Evolutionary conservation across 2,888 invertebrate genomes (phyloP).

Genomic region (Apamea monoglypha): DNA sequence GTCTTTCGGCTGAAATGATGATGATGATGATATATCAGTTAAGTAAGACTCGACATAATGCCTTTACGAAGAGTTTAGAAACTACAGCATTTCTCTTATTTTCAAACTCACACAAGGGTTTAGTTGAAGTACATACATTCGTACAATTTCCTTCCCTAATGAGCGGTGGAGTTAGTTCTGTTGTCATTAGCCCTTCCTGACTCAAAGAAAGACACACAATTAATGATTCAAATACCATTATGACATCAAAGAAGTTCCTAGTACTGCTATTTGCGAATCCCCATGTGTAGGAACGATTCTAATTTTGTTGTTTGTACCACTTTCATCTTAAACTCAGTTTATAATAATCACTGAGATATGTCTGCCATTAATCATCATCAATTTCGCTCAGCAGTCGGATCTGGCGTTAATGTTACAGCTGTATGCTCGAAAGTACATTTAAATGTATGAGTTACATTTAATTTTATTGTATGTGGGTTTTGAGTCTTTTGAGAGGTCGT

Average conservation of each 20-base stretch:
- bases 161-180: conserved; percentile 5
- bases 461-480: conserved; percentile 28
- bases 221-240: conserved; percentile 46
- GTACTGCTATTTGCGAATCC: conserved; percentile 44
- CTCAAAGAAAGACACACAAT: conserved; percentile 16
- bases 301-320: conserved; percentile 56
- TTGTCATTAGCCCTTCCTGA: conserved; percentile 38
- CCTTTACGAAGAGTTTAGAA: neutral
- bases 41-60: neutral
- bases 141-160: neutral
- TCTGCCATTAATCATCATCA: conserved; percentile 50
- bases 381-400: conserved; percentile 33
- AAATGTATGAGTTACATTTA: conserved; percentile 26
- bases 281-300: conserved; percentile 37
- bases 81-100: neutral
- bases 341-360: conserved; percentile 37
- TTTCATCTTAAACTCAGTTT: conserved; percentile 48
- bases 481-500: neutral
- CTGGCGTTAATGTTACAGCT: conserved; percentile 37
- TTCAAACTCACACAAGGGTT: neutral
- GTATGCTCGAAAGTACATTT: conserved; percentile 28
- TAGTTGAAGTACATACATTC: neutral
- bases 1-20: too few relatives aligned
- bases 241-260: conserved; percentile 53
- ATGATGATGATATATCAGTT: neutral